These are phyloP conservation scores for Bombylius discolor DNA, from an alignment of 2,888 invertebrate genomes.

Conservation along the genomic window DNA sequence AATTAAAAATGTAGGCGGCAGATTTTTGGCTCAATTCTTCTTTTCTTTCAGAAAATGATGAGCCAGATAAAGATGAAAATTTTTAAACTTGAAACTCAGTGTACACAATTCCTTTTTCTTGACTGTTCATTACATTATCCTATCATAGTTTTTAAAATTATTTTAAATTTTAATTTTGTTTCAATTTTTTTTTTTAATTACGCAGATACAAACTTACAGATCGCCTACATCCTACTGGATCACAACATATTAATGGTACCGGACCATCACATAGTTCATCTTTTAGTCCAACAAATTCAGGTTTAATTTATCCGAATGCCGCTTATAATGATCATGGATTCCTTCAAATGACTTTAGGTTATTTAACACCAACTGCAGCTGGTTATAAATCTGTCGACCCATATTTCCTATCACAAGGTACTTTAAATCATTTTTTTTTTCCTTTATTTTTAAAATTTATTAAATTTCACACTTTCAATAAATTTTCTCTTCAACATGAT, in stretches of 20 bases:
- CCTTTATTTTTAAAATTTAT: too few species aligned
- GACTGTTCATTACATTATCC: too few species aligned
- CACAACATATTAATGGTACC: constrained; percentile 11
- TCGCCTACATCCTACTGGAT: constrained; percentile 15
- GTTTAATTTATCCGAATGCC: constrained; percentile 31
- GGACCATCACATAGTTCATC: constrained; percentile 1
- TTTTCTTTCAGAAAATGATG: too few species aligned
- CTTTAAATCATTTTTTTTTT: not conserved
- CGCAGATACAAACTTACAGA: constrained; percentile 19
- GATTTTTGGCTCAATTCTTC: too few species aligned
- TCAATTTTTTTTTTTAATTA: not conserved
- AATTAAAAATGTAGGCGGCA: too few species aligned
- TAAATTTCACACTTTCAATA: too few species aligned
- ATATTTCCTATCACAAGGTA: constrained; percentile 60
- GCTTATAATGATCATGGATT: constrained; percentile 43
- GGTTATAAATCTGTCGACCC: constrained; percentile 60
- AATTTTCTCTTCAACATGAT: not conserved
- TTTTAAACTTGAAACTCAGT: too few species aligned
- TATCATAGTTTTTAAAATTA: too few species aligned
- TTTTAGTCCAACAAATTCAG: constrained; percentile 20
- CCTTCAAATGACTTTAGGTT: constrained; percentile 56
- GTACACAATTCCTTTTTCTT: too few species aligned
- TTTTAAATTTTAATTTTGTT: too few species aligned
- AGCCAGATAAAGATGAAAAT: too few species aligned
- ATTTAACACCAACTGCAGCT: constrained; percentile 46